Percentiles rank a stretch among this genome's conserved stretches.
These are phyloP conservation scores for Dolomedes plantarius DNA, from an alignment of 2,888 invertebrate genomes.

Conservation along the genomic window DNA sequence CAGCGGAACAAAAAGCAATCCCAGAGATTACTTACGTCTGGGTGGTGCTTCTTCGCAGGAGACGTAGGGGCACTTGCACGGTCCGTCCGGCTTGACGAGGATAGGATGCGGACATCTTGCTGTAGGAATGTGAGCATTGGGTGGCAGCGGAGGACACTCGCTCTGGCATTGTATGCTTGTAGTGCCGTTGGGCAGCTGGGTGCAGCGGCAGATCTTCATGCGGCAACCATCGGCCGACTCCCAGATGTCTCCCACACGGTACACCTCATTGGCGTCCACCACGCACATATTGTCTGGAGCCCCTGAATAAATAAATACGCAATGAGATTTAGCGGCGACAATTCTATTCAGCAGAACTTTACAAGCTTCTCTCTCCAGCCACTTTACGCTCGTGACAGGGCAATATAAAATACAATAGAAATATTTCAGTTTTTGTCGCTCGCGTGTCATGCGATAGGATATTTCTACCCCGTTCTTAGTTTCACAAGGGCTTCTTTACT, in stretches of 20 bases:
- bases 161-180: slow-evolving; percentile 73
- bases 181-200: slow-evolving; percentile 73
- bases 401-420: too few species aligned
- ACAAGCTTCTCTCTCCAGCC: too few species aligned
- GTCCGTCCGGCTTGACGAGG: slow-evolving; percentile 73
- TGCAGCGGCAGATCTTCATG: slow-evolving; percentile 73
- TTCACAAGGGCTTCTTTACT: too few species aligned
- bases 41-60: slow-evolving; percentile 70
- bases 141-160: slow-evolving; percentile 73
- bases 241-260: slow-evolving; percentile 74
- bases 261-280: slow-evolving; percentile 51
- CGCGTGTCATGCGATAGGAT: too few species aligned
- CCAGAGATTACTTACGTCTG: slow-evolving; percentile 23
- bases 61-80: slow-evolving; percentile 73
- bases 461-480: too few species aligned
- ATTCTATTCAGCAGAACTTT: too few species aligned
- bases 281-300: slow-evolving; percentile 44
- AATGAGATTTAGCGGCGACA: too few species aligned
- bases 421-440: too few species aligned
- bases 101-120: slow-evolving; percentile 74
- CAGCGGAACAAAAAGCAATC: too few species aligned
- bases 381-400: too few species aligned
- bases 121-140: slow-evolving; percentile 73
- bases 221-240: slow-evolving; percentile 73
- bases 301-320: slow-evolving; percentile 3